These are phyloP conservation scores for Oppia nitens DNA, from an alignment of 1,140 invertebrate genomes.

Conservation along the genomic window DNA sequence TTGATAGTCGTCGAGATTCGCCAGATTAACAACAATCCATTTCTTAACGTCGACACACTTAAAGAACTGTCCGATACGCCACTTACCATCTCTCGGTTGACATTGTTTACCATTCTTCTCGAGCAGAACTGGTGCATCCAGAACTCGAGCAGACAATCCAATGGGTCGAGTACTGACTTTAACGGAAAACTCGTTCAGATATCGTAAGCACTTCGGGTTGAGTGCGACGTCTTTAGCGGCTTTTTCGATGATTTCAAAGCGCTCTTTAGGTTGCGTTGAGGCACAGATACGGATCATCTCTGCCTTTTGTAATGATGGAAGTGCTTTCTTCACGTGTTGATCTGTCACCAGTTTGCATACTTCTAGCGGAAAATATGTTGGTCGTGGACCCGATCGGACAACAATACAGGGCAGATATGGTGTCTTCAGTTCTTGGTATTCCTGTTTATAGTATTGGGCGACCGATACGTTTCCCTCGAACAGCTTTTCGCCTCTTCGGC, in stretches of 20 bases:
- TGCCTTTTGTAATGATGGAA: conserved; percentile 16
- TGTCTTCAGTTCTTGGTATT: conserved; percentile 22
- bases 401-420: conserved; percentile 26
- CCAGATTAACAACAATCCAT: conserved; percentile 21
- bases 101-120: neutral
- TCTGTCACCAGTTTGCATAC: conserved; percentile 24
- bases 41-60: conserved; percentile 27
- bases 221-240: conserved; percentile 15
- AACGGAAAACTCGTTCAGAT: conserved; percentile 23
- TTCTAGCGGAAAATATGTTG: conserved; percentile 26
- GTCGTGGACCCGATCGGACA: conserved; percentile 20
- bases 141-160: conserved; percentile 18
- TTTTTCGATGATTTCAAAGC: conserved; percentile 9
- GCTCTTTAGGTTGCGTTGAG: neutral
- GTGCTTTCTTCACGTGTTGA: conserved; percentile 21
- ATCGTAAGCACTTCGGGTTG: conserved; percentile 18
- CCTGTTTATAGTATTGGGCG: conserved; percentile 24
- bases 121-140: conserved; percentile 16
- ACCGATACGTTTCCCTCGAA: conserved; percentile 14
- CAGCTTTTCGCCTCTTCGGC: neutral
- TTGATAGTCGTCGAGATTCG: neutral
- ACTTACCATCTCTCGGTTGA: conserved; percentile 32
- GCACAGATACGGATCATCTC: conserved; percentile 21
- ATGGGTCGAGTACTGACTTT: conserved; percentile 15
- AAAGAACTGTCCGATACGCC: conserved; percentile 44